A percentile compares a stretch with the other conserved stretches of the same genome.
Evolutionary conservation across 2,797 vertebrate species (phyloP).

Genomic region (Triplophysa bombifrons): DNA sequence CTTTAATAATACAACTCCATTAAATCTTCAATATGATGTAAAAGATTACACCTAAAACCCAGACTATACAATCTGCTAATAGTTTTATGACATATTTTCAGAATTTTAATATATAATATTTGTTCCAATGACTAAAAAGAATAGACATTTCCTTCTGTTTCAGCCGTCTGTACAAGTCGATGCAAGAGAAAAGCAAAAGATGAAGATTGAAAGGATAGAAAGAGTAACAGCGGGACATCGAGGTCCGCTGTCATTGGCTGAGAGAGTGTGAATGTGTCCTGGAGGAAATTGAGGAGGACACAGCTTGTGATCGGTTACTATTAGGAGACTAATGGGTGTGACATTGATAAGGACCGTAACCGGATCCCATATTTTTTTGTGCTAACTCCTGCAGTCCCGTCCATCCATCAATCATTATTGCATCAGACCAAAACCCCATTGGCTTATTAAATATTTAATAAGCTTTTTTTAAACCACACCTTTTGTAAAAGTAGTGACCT

Average conservation of each 20-base stretch:
- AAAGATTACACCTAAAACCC: too few relatives aligned
- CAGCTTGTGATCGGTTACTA: constrained; percentile 77
- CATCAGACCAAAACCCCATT: constrained; percentile 72
- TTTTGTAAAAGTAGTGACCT: not conserved
- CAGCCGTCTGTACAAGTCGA: not conserved
- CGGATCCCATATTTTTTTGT: constrained; percentile 77
- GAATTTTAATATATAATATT: too few relatives aligned
- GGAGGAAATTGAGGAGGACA: constrained; percentile 74
- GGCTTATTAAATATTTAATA: constrained; percentile 82
- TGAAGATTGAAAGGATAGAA: constrained; percentile 31
- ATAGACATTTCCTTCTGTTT: not conserved
- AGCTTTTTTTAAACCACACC: constrained; percentile 54
- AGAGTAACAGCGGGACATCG: not conserved
- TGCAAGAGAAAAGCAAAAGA: not conserved
- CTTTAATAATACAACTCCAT: too few relatives aligned
- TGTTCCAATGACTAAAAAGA: too few relatives aligned
- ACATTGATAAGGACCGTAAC: constrained; percentile 81
- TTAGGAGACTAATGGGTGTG: constrained; percentile 81
- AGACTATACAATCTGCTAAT: too few relatives aligned
- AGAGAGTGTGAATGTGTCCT: constrained; percentile 56
- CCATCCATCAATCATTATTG: constrained; percentile 71
- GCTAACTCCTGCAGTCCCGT: constrained; percentile 76
- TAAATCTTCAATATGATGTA: too few relatives aligned
- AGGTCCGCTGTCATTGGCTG: not conserved
- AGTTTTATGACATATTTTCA: too few relatives aligned